Base-by-base conservation (phyloP, 1,140 invertebrate species). In the Carposina sasakii region DNA sequence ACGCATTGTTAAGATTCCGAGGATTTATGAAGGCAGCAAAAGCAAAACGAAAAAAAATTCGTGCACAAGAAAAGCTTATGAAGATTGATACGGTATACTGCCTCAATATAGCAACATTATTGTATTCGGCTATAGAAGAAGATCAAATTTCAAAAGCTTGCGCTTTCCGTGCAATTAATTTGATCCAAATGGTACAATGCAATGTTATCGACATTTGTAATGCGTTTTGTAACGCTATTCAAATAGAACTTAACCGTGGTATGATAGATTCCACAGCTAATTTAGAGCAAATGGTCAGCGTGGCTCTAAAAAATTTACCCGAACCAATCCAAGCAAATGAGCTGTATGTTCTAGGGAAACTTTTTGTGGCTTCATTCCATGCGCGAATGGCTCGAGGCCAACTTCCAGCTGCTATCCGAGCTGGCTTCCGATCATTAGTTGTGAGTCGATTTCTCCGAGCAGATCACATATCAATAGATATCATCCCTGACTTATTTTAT, bases 401-500 rank as follows among this genome's bases (percentile, higher is more conserved):
- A 41, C 59, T 87, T 1, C 45, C 56, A 13, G 53, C 63, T 19
- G 57, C 72, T 8, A 70, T 86, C 34, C 69, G 76, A 3, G 58
- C 82, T 17, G 85, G 81, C 1, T 84, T 76, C 44, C 67, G 75
- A 43, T 55, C 76, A 4, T 56, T 85, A 17, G 64, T 74, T 30
- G 54, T 85, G 9, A 85, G 78, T 50, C 66, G 71, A 19, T 77
- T 73, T 41, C 61, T 85, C 13, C 53, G 68, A 48, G 81, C 75
- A 13, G 59, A 75, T 45, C 66, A 63, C 39, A 54, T 83, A 22
- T 68, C 72, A 26, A 34, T 79, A 23, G 72, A 85, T 46, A 73
- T 85, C 21, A 74, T 85, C 48, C 76, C 85, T 15, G 74, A 78
- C 33, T 42, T 86, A 22, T 77, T 83, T 45, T 78, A 79, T 30